A percentile compares a stretch with the other conserved stretches of the same genome.
These are phyloP conservation scores for Beaufortia kweichowensis DNA, from an alignment of 2,113 vertebrate genomes.

Conservation along the genomic window DNA sequence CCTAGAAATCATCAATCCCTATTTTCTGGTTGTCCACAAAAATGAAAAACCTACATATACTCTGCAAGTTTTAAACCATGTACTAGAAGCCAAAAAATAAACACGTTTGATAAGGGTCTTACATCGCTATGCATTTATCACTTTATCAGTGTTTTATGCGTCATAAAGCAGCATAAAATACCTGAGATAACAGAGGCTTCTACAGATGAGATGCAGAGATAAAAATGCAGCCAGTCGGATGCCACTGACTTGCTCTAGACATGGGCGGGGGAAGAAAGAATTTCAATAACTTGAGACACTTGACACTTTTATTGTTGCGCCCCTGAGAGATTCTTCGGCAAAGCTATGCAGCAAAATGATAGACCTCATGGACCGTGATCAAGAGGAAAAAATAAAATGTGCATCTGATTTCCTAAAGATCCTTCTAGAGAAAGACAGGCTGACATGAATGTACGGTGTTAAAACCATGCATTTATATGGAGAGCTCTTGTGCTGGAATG, in stretches of 20 bases:
- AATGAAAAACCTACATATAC: too few species aligned
- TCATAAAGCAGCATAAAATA: constrained; percentile 9
- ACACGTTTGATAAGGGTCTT: too few species aligned
- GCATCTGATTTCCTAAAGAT: constrained; percentile 24
- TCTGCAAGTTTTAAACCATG: too few species aligned
- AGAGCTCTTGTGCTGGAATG: not conserved
- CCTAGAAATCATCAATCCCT: too few species aligned
- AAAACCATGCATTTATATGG: not conserved
- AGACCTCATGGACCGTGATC: constrained; percentile 41
- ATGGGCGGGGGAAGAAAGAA: constrained; percentile 46
- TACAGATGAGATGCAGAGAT: constrained; percentile 23
- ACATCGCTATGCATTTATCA: not conserved
- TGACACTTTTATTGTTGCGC: constrained; percentile 57
- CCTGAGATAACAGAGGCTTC: constrained; percentile 16
- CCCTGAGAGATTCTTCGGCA: constrained; percentile 24
- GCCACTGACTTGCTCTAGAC: constrained; percentile 43
- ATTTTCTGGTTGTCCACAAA: too few species aligned
- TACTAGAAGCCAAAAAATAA: too few species aligned
- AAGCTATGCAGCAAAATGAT: constrained; percentile 16
- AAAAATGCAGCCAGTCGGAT: constrained; percentile 6
- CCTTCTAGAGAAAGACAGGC: not conserved
- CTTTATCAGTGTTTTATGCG: not conserved
- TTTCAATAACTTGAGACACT: constrained; percentile 59
- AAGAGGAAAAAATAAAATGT: not conserved
- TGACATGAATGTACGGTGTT: not conserved